Conservation (phyloP, 2,797 vertebrate genomes). For the Bradypodion ventrale region DNA sequence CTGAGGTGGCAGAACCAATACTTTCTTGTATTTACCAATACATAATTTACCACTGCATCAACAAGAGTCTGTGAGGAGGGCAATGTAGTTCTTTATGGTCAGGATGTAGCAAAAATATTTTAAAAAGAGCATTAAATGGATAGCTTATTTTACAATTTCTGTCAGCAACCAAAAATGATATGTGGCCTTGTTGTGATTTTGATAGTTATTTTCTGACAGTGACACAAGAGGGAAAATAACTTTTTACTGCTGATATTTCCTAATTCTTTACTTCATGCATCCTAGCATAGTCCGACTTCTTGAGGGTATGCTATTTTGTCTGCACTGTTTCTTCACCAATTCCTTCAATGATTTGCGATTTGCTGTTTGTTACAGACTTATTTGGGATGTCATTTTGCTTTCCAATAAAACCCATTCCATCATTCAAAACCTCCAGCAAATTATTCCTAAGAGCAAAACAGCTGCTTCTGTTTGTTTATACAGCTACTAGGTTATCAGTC, state of each 20-base stretch:
- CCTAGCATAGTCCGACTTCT: not conserved
- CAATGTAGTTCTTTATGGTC: too few relatives aligned
- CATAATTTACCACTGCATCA: too few relatives aligned
- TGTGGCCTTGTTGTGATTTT: not conserved
- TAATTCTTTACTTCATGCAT: not conserved
- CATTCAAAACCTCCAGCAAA: not conserved
- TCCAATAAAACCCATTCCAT: not conserved
- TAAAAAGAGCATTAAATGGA: too few relatives aligned
- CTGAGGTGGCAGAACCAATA: too few relatives aligned
- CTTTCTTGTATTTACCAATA: too few relatives aligned
- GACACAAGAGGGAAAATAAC: not conserved
- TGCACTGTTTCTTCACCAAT: not conserved
- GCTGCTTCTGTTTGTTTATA: conserved; percentile 19
- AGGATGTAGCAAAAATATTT: too few relatives aligned
- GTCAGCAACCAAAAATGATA: too few relatives aligned
- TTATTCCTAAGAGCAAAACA: conserved; percentile 19
- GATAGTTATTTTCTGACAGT: not conserved
- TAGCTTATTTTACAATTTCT: too few relatives aligned
- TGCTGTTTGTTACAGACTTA: not conserved
- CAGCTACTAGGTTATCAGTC: not conserved
- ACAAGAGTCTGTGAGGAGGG: too few relatives aligned
- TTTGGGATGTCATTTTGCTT: not conserved
- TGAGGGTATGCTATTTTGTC: not conserved
- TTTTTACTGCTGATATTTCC: not conserved
- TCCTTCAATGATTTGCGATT: not conserved